Conservation (phyloP, 2,888 invertebrate genomes). For the Gasteruption jaculator region DNA sequence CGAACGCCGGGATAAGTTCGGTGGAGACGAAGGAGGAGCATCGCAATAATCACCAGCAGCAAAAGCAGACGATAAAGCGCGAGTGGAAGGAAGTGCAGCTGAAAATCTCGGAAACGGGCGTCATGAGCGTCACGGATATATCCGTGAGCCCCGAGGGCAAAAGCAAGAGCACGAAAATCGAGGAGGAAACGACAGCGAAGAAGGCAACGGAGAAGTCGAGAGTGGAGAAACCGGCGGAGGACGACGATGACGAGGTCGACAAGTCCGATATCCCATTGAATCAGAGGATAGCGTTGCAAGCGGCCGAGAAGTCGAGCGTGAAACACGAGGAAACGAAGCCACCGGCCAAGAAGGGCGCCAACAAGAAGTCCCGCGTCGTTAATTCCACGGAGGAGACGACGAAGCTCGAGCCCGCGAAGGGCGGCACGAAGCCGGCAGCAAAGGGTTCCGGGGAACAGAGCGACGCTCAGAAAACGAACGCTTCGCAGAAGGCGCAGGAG, state of each 20-base stretch:
- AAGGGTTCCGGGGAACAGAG: too few relatives aligned
- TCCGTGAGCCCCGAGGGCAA: slow-evolving; percentile 43
- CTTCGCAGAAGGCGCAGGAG: too few relatives aligned
- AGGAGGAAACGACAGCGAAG: slow-evolving; percentile 10
- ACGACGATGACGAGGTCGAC: neutral
- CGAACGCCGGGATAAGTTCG: slow-evolving; percentile 40
- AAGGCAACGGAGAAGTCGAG: neutral
- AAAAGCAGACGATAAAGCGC: slow-evolving; percentile 38
- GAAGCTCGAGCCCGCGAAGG: too few relatives aligned
- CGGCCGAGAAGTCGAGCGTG: slow-evolving; percentile 7
- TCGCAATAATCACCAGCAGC: too few relatives aligned
- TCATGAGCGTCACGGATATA: slow-evolving; percentile 60
- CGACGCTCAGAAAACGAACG: too few relatives aligned
- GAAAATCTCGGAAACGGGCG: slow-evolving; percentile 63
- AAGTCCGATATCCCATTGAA: neutral
- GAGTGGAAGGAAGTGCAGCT: slow-evolving; percentile 64
- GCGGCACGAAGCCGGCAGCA: too few relatives aligned
- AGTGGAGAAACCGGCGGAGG: slow-evolving; percentile 1
- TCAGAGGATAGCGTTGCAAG: too few relatives aligned
- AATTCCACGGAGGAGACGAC: slow-evolving; percentile 9
- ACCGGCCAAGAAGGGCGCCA: neutral
- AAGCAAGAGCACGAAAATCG: slow-evolving; percentile 33
- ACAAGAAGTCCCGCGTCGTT: too few relatives aligned
- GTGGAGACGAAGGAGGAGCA: slow-evolving; percentile 36
- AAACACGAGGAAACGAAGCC: slow-evolving; percentile 16